These are phyloP conservation scores for Drosophila saltans DNA, from an alignment of 1,140 invertebrate species.

Conservation along the genomic window DNA sequence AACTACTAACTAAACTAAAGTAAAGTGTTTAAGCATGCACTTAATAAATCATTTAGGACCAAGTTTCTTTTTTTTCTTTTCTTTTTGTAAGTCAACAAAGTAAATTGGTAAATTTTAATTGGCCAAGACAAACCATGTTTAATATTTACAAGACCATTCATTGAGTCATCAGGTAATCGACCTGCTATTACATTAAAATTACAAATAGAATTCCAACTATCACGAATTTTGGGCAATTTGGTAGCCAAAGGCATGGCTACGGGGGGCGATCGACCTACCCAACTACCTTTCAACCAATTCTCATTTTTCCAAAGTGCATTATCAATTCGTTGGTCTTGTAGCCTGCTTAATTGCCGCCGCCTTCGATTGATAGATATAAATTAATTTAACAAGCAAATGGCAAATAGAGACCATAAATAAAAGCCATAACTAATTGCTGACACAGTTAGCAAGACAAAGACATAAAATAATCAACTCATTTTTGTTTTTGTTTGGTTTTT, in stretches of 20 bases:
- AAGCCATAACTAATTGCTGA: conserved; percentile 75
- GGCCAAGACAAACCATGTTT: too few relatives aligned
- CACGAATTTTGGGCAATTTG: background rate
- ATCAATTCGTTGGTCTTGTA: conserved; percentile 11
- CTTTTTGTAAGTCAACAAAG: too few relatives aligned
- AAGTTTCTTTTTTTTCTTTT: too few relatives aligned
- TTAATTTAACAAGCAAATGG: conserved; percentile 76
- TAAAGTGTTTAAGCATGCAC: too few relatives aligned
- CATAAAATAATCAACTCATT: conserved; percentile 40
- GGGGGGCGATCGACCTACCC: background rate
- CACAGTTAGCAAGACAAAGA: conserved; percentile 74
- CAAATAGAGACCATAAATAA: conserved; percentile 74
- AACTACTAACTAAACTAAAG: too few relatives aligned
- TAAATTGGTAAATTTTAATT: too few relatives aligned
- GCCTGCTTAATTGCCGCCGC: conserved; percentile 14
- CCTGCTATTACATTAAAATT: too few relatives aligned
- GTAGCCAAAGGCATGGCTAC: background rate
- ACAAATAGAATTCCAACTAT: too few relatives aligned
- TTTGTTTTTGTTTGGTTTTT: background rate
- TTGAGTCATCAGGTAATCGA: too few relatives aligned
- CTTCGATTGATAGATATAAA: conserved; percentile 23
- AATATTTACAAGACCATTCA: too few relatives aligned
- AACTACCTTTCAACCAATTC: background rate
- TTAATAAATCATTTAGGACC: too few relatives aligned
- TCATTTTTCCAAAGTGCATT: background rate